Base-by-base conservation (phyloP, 2,888 invertebrate species). In the Papilio demoleus region DNA sequence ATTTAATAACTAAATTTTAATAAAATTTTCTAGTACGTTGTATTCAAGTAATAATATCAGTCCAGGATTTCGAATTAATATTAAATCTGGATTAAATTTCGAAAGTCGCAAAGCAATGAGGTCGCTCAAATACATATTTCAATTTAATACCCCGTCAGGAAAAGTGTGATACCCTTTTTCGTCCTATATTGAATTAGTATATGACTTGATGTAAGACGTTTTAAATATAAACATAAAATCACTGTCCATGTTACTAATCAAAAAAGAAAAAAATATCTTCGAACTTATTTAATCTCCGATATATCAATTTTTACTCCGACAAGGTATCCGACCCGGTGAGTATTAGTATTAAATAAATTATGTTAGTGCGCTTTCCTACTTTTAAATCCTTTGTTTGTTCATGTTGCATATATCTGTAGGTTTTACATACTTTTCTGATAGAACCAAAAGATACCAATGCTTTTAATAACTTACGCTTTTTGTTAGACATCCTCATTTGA, bases 61-160 rank as follows among this genome's bases (percentile, higher is more conserved):
- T 31, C n/a, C 31, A 31, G 31, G 53, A 24, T 56, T 56, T 17
- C 31, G 17, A 56, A 31, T 53, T 27, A 27, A 53, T 53, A 27
- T 31, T 17, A 31, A 56, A 56, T 56, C 53, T 53, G 53, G 31
- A 31, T 53, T 53, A 31, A 31, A 53, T 31, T 53, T 31, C 53
- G n/a, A 53, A 27, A n/a, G 53, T 27, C n/a, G 27, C 27, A 9
- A 53, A 27, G 53, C 9, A 53, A 31, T 53, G 53, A 17, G 27
- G 27, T 53, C n/a, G 27, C 31, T 17, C 17, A n/a, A 53, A 53
- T 53, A 53, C 24, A 45, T 45, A 45, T 45, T 22, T 45, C 19
- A 45, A 22, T 45, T 45, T 45, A 22, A 11, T 31, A n/a, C 53
- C n/a, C n/a, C n/a, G 53, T 31, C 53, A 53, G 53, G 27, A 53